Base-by-base conservation (phyloP, 2,888 invertebrate genomes). In the Neria commutata region DNA sequence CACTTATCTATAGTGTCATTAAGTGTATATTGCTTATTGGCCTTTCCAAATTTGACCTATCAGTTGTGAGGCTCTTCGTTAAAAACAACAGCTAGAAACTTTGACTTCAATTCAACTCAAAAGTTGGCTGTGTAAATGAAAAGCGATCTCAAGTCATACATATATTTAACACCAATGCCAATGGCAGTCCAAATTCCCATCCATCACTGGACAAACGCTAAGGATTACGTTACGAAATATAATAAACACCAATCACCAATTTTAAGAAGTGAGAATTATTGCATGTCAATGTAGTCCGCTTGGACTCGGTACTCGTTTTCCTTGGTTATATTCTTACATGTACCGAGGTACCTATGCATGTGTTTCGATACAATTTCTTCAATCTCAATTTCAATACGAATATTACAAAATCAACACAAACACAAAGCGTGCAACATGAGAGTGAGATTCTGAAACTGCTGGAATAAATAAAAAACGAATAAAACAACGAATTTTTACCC, bases 211-310 rank as follows among this genome's bases (percentile, higher is more conserved):
- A 42, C 17, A 42, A 42, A 75, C 67, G 63, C 67, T 65, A n/a
- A 45, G 14, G 29, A 45, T n/a, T 61, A 64, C 59, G 56, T 50
- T 58, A 59, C 49, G 49, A 57, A 76, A 76, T 75, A 77, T 74
- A 76, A 78, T 78, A 75, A 76, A 78, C 76, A 76, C 76, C 76
- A 76, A 76, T 76, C 73, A 76, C 71, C 75, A 74, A 71, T 74
- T 73, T 70, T 71, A 74, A 72, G 70, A 17, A 33, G 33, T 14
- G 42, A 25, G 21, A 37, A 54, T 47, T 58, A 54, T 59, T 61
- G 60, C 58, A 63, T 61, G 54, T 54, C 14, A n/a, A n/a, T n/a
- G n/a, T n/a, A n/a, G n/a, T n/a, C n/a, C 33, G 24, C 49, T 52
- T 58, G 45, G 42, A 54, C 45, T 26, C 61, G 55, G 19, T 55